Percentiles rank a stretch among this genome's conserved stretches.
phyloP scores from a whole-genome alignment of 2,888 invertebrate species.

The Lasioglossum malachurum region DNA sequence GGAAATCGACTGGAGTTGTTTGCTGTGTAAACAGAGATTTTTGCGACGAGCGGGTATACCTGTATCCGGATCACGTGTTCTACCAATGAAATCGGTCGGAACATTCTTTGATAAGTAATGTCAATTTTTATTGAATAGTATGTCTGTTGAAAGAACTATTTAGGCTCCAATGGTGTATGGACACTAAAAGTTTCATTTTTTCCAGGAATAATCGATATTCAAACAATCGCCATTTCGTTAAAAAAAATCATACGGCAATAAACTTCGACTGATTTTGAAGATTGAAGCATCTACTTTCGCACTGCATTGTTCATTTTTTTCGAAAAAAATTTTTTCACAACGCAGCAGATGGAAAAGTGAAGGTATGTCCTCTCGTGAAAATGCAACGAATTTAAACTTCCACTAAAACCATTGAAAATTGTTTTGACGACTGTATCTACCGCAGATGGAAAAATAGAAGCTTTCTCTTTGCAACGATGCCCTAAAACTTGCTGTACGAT shows the following conservation, averaged over 20 bases:
- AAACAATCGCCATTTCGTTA: background rate
- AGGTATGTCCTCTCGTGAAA: background rate
- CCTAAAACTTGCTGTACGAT: background rate
- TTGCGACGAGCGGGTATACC: background rate
- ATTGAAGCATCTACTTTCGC: background rate
- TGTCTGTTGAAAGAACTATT: too few relatives aligned
- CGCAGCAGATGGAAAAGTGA: background rate
- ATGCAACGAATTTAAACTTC: background rate
- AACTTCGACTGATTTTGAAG: background rate
- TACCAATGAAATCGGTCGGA: too few relatives aligned
- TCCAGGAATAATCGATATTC: too few relatives aligned
- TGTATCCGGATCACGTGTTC: too few relatives aligned
- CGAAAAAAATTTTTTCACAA: background rate
- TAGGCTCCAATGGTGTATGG: too few relatives aligned
- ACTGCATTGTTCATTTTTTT: background rate
- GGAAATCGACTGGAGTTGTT: background rate
- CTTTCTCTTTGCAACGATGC: background rate
- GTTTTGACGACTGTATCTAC: background rate
- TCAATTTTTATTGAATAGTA: too few relatives aligned
- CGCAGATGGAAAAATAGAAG: background rate
- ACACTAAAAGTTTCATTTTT: too few relatives aligned
- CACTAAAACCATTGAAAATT: background rate
- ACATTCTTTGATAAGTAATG: background rate
- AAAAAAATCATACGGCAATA: background rate
- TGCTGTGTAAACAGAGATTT: background rate